Conservation (phyloP, 2,888 invertebrate genomes). For the Parnassius orleans region DNA sequence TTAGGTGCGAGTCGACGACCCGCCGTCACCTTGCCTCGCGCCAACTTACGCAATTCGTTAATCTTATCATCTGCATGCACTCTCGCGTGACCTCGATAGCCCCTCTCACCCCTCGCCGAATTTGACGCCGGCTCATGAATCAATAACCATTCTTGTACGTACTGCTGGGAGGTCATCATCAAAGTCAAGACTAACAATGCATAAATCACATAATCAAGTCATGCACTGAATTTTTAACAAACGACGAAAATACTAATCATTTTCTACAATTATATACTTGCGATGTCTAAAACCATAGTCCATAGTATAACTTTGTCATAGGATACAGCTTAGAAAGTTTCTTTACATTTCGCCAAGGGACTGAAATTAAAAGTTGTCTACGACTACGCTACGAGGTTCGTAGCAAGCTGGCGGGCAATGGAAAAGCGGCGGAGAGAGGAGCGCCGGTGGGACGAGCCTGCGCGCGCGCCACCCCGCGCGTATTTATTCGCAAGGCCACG, state of each 20-base stretch:
- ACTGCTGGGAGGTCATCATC: conserved; percentile 30
- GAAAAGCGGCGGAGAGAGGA: conserved; percentile 68
- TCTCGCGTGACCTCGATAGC: conserved; percentile 62
- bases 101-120: conserved; percentile 67
- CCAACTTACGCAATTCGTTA: conserved; percentile 76
- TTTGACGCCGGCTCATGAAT: conserved; percentile 48
- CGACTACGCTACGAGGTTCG: conserved; percentile 52
- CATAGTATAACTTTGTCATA: too few relatives aligned
- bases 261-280: too few relatives aligned
- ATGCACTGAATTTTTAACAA: conserved; percentile 18
- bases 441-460: conserved; percentile 68
- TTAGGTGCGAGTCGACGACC: conserved; percentile 71
- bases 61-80: conserved; percentile 78
- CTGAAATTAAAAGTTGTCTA: conserved; percentile 45
- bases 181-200: conserved; percentile 28
- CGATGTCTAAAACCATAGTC: too few relatives aligned
- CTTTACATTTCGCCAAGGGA: conserved; percentile 10
- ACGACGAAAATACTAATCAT: too few relatives aligned
- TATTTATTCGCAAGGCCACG: conserved; percentile 81
- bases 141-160: conserved; percentile 28
- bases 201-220: conserved; percentile 22
- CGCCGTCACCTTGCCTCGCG: conserved; percentile 75
- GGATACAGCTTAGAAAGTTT: not conserved
- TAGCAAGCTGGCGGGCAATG: conserved; percentile 54
- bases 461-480: conserved; percentile 61